A percentile compares a stretch with the other conserved stretches of the same genome.
Evolutionary conservation across 1,140 invertebrate genomes (phyloP).

Genomic region (Orchesella cincta): DNA sequence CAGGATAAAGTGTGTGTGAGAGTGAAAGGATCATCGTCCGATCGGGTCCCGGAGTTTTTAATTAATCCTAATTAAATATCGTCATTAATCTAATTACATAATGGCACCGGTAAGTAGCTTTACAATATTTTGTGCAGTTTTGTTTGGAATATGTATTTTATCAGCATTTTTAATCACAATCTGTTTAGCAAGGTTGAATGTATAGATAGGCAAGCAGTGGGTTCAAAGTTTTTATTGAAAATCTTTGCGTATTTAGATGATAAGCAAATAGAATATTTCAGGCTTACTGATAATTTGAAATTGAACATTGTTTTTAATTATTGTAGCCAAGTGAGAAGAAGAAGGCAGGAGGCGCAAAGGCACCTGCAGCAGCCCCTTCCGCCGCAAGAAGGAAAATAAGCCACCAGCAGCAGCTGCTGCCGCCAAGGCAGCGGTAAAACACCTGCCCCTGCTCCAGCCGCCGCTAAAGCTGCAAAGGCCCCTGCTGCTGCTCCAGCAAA

Average conservation of each 20-base stretch:
- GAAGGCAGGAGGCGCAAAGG: conserved; percentile 41
- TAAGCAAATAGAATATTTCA: not conserved
- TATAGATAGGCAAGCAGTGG: not conserved
- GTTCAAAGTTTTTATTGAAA: not conserved
- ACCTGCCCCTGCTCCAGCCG: conserved; percentile 30
- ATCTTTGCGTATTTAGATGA: not conserved
- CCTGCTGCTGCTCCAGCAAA: not conserved
- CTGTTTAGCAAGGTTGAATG: not conserved
- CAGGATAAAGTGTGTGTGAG: too few relatives aligned
- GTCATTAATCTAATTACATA: not conserved
- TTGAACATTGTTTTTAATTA: not conserved
- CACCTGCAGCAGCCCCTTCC: conserved; percentile 36
- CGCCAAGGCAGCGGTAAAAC: not conserved
- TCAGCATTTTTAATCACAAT: not conserved
- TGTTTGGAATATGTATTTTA: not conserved
- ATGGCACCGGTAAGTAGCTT: conserved; percentile 17
- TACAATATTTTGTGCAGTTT: not conserved
- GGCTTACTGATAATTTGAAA: not conserved
- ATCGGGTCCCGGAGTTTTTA: not conserved
- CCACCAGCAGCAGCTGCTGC: conserved; percentile 23
- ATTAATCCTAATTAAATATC: not conserved
- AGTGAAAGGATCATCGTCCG: too few relatives aligned
- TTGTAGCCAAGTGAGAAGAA: conserved; percentile 24
- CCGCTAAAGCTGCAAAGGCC: not conserved
- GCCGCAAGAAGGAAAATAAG: conserved; percentile 18